A percentile compares a stretch with the other conserved stretches of the same genome.
phyloP scores from a whole-genome alignment of 2,888 invertebrate species.

The Camponotus fellah region DNA sequence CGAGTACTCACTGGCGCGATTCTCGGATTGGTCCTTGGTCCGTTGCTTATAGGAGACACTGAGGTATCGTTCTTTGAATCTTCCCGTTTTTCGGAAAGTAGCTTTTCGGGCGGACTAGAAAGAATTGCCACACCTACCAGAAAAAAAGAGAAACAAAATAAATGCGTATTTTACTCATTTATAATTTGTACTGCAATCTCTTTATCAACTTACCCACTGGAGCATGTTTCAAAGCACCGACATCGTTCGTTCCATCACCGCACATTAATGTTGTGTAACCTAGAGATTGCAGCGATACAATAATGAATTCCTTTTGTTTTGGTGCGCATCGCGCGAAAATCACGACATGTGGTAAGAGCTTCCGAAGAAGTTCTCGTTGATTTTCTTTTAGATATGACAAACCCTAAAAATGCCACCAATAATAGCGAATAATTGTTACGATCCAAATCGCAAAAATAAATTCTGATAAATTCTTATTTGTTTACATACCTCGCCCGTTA shows the following conservation, averaged over 20 bases:
- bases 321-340: slow-evolving; percentile 99
- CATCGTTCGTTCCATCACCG: slow-evolving; percentile 99
- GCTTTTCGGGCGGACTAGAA: slow-evolving; percentile 89
- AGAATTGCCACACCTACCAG: slow-evolving; percentile 94
- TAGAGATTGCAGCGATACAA: slow-evolving; percentile 94
- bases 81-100: slow-evolving; percentile 69
- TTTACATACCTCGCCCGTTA: slow-evolving; percentile 94
- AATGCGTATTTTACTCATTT: neutral
- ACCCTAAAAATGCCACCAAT: slow-evolving; percentile 86
- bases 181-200: neutral
- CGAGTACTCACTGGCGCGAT: slow-evolving; percentile 81
- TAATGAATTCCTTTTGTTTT: slow-evolving; percentile 98
- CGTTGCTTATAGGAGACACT: slow-evolving; percentile 77
- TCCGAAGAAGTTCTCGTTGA: slow-evolving; percentile 89
- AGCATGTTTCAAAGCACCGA: slow-evolving; percentile 99
- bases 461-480: neutral
- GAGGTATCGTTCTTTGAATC: slow-evolving; percentile 60
- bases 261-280: slow-evolving; percentile 99
- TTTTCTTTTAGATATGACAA: slow-evolving; percentile 90
- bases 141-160: neutral
- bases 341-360: slow-evolving; percentile 94
- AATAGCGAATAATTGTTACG: neutral
- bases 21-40: slow-evolving; percentile 69
- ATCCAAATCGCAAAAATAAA: slow-evolving; percentile 49
- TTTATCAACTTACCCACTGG: slow-evolving; percentile 90